These are phyloP conservation scores for Vidua chalybeata DNA, from an alignment of 2,113 vertebrate genomes.

Conservation along the genomic window DNA sequence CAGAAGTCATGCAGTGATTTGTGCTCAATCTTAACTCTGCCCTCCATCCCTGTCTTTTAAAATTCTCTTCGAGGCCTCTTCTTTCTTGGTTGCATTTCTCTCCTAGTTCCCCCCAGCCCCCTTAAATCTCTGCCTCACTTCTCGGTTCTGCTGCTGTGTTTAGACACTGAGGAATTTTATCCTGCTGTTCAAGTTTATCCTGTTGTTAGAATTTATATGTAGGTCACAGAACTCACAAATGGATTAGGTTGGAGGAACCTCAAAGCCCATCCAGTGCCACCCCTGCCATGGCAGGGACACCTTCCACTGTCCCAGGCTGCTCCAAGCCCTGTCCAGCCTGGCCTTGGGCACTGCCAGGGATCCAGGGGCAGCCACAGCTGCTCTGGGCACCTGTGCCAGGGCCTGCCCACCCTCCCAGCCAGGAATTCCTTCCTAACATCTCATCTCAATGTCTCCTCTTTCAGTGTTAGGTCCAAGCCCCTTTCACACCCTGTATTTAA, in stretches of 20 bases:
- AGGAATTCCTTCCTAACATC: background rate
- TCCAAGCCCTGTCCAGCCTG: background rate
- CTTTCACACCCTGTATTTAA: background rate
- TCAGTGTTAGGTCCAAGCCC: background rate
- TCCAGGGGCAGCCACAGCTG: background rate
- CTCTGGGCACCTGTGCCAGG: background rate
- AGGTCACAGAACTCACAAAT: background rate
- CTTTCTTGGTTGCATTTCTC: background rate
- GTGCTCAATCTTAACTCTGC: slow-evolving; percentile 27
- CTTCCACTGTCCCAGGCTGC: rapidly evolving
- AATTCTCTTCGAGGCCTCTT: background rate
- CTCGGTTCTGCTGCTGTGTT: background rate
- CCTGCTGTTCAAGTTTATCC: background rate
- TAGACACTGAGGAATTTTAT: background rate
- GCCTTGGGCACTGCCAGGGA: background rate
- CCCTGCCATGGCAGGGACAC: background rate
- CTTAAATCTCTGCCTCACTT: background rate
- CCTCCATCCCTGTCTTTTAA: background rate
- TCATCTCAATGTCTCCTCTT: background rate
- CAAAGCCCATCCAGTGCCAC: background rate
- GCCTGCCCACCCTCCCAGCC: rapidly evolving
- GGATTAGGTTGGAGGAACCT: background rate
- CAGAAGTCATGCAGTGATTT: slow-evolving; percentile 47
- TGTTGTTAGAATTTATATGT: background rate
- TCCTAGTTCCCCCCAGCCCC: too few species aligned